These are phyloP conservation scores for Operophtera brumata DNA, from an alignment of 2,888 invertebrate genomes.

Conservation along the genomic window DNA sequence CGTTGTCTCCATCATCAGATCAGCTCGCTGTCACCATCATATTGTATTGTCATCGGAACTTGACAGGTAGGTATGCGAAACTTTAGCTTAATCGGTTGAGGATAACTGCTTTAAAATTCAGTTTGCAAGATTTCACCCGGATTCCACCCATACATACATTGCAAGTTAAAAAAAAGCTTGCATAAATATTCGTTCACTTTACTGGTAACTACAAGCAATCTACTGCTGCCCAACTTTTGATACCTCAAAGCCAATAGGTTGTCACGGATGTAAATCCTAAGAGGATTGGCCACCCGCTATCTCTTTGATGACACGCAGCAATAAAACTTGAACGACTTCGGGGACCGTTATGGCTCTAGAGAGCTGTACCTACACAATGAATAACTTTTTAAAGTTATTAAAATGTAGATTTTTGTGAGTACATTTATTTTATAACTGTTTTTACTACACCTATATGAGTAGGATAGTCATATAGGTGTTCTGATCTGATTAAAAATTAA, in stretches of 20 bases:
- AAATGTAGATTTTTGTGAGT: constrained; percentile 12
- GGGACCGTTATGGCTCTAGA: constrained; percentile 23
- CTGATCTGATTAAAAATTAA: no score
- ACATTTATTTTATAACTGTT: constrained; percentile 4
- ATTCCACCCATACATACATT: no score
- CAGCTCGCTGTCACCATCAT: no score
- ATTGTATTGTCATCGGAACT: no score
- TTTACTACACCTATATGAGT: constrained; percentile 8
- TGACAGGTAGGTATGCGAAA: no score
- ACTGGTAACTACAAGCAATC: constrained; percentile 1
- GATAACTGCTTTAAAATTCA: no score
- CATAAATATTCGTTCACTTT: constrained; percentile 1
- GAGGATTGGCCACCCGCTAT: constrained; percentile 32
- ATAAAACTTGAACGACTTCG: constrained; percentile 35
- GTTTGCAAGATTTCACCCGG: no score
- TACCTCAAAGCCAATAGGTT: constrained; percentile 25
- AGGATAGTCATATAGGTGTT: no score
- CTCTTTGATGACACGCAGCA: constrained; percentile 33
- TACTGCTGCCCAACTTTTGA: constrained; percentile 41
- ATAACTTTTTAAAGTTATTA: constrained; percentile 22
- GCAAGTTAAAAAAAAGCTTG: no score
- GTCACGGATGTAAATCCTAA: constrained; percentile 28
- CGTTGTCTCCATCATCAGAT: no score
- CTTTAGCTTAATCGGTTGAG: no score
- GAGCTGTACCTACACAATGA: constrained; percentile 13